These are phyloP conservation scores for Nettapus auritus DNA, from an alignment of 2,113 vertebrate genomes.

Conservation along the genomic window DNA sequence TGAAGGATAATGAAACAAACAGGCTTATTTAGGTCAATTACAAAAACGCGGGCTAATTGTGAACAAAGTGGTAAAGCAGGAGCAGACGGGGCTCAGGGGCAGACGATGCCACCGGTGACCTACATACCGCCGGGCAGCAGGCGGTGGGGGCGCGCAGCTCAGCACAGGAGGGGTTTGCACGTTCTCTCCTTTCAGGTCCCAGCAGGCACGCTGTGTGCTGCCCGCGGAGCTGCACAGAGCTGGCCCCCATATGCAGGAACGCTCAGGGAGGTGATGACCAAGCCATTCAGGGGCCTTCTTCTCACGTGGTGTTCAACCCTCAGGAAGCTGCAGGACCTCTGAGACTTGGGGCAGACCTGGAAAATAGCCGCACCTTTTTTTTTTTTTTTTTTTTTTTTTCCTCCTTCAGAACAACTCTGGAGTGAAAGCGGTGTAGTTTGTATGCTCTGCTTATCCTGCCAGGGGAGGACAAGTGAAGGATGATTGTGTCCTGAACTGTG, in stretches of 20 bases:
- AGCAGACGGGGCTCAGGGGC: background rate
- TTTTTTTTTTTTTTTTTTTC: background rate
- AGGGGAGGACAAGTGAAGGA: background rate
- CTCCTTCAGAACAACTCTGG: background rate
- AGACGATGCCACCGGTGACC: constrained; percentile 38
- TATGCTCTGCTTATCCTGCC: background rate
- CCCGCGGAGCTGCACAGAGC: background rate
- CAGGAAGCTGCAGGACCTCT: background rate
- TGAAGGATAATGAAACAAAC: constrained; percentile 44
- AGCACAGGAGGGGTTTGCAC: background rate
- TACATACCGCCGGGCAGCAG: background rate
- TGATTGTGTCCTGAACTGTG: background rate
- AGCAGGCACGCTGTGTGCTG: background rate
- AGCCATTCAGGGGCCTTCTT: background rate
- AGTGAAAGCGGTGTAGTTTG: background rate
- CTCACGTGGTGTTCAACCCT: background rate
- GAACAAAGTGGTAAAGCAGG: background rate
- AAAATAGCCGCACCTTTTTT: background rate
- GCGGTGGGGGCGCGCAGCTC: background rate
- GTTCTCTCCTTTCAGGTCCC: background rate
- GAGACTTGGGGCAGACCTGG: background rate
- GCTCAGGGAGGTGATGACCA: background rate
- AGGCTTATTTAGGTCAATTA: constrained; percentile 65
- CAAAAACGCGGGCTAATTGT: constrained; percentile 16
- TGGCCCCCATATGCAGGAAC: background rate